Percentiles rank a stretch among this genome's conserved stretches.
Conservation (phyloP, 1,140 invertebrate genomes). For the Aphelenchoides avenae region DNA sequence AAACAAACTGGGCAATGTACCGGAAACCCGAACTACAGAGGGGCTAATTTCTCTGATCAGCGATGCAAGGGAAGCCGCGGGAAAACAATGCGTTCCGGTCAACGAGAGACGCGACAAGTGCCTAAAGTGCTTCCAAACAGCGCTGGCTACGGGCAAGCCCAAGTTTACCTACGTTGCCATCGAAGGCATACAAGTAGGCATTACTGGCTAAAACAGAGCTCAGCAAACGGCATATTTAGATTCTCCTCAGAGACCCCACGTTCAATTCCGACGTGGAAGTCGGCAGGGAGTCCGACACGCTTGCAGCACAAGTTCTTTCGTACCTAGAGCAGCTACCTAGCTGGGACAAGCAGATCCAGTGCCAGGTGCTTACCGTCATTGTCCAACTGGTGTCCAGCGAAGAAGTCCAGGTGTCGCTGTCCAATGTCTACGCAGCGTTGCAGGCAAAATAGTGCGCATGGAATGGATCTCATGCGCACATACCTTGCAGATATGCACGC, state of each 20-base stretch:
- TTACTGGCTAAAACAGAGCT: too few species aligned
- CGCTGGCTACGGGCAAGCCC: slow-evolving; percentile 8
- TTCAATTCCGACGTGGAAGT: slow-evolving; percentile 10
- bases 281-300: slow-evolving; percentile 14
- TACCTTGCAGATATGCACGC: slow-evolving; percentile 26
- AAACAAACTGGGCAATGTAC: slow-evolving; percentile 14
- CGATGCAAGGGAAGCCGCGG: not conserved
- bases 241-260: slow-evolving; percentile 16
- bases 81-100: slow-evolving; percentile 22
- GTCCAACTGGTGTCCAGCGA: slow-evolving; percentile 22
- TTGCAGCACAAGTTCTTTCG: slow-evolving; percentile 15
- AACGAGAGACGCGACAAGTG: slow-evolving; percentile 27
- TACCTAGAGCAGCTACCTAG: slow-evolving; percentile 2
- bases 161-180: slow-evolving; percentile 18
- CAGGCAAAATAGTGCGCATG: slow-evolving; percentile 22
- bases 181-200: slow-evolving; percentile 22
- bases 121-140: slow-evolving; percentile 6
- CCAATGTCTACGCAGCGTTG: slow-evolving; percentile 15
- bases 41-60: slow-evolving; percentile 11
- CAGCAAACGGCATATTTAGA: too few species aligned
- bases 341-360: slow-evolving; percentile 29
- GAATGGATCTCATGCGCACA: not conserved
- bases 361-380: slow-evolving; percentile 28
- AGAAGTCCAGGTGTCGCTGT: slow-evolving; percentile 8
- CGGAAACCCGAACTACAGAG: slow-evolving; percentile 16